These are phyloP conservation scores for Vidua chalybeata DNA, from an alignment of 2,113 vertebrate species.

Conservation along the genomic window DNA sequence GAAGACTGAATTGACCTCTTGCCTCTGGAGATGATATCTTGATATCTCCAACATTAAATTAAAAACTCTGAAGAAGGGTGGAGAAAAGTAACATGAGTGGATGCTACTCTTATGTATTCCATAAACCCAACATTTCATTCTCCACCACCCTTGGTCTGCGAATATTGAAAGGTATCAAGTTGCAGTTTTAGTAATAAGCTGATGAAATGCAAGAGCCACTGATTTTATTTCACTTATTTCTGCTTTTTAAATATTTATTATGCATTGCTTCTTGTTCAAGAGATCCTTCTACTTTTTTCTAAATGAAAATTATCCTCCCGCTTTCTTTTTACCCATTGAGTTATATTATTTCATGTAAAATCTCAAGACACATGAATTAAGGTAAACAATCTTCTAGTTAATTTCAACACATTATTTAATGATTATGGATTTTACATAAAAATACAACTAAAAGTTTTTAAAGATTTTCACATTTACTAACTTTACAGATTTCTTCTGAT, in stretches of 20 bases:
- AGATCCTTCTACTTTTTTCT: neutral
- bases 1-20: neutral
- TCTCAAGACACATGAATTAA: accelerated
- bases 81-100: neutral
- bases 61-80: neutral
- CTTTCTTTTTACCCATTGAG: neutral
- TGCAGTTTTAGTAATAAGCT: neutral
- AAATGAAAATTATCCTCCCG: neutral
- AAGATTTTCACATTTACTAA: neutral
- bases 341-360: neutral
- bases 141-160: accelerated
- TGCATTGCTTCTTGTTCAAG: neutral
- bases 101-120: neutral
- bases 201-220: neutral
- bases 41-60: neutral
- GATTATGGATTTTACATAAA: neutral
- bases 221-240: neutral
- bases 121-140: neutral
- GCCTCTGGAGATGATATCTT: neutral
- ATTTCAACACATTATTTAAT: neutral
- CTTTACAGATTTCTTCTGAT: neutral
- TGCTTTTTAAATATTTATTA: neutral
- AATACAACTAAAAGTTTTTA: neutral
- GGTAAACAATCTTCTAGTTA: neutral
- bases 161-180: neutral